Conservation (phyloP, 2,113 vertebrate genomes). For the Suncus etruscus region DNA sequence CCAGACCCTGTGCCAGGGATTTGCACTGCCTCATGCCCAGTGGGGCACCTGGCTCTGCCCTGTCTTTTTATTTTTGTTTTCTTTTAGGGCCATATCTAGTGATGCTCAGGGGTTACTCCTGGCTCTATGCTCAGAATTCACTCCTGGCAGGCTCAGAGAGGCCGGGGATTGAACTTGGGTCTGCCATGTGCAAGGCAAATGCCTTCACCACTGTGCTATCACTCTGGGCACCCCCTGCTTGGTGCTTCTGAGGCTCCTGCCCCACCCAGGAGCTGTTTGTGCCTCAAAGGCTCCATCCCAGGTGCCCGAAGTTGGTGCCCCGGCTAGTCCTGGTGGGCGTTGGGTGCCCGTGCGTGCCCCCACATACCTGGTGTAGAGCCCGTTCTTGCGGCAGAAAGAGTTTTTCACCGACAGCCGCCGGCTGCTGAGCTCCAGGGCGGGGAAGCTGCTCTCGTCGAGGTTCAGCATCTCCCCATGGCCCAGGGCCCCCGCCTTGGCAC, state of each 20-base stretch:
- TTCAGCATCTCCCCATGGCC: constrained; percentile 97
- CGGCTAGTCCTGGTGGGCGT: no score
- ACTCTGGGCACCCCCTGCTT: rapidly evolving
- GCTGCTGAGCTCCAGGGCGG: constrained; percentile 97
- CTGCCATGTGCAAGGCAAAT: no score
- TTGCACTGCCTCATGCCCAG: not conserved
- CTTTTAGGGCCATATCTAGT: no score
- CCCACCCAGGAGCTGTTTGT: not conserved
- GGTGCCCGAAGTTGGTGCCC: no score
- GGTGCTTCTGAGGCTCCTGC: not conserved
- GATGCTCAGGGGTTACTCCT: no score
- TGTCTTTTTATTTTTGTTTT: no score
- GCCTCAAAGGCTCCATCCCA: not conserved
- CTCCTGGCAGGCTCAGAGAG: no score
- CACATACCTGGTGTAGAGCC: constrained; percentile 95
- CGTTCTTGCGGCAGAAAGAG: constrained; percentile 98
- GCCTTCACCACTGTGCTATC: no score
- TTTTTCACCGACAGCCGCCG: constrained; percentile 97
- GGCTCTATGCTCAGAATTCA: no score
- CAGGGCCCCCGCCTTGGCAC: constrained; percentile 92
- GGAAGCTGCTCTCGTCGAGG: constrained; percentile 96
- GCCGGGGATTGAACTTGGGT: no score
- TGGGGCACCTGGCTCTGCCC: no score
- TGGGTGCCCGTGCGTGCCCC: no score
- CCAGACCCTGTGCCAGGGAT: not conserved